Evolutionary conservation across 2,113 vertebrate species (phyloP), one percentile per base, ranked within the genome.

Genomic region (Perca fluviatilis): DNA sequence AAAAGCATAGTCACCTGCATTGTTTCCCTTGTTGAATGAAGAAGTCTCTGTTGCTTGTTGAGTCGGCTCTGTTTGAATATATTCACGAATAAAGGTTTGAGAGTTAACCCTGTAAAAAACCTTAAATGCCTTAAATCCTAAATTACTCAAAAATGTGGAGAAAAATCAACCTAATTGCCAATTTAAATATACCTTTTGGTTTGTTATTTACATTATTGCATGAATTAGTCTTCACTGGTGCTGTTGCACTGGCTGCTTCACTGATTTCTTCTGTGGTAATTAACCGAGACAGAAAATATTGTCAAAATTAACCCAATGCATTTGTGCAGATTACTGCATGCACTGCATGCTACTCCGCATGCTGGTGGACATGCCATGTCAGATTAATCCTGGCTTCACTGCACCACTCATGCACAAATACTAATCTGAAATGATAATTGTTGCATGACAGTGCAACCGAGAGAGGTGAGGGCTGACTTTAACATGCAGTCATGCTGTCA

Each of bases 151-250:
- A 80, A 85, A 82, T 67, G 4, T 23, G 1, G 0, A 19, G 50
- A 51, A 19, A 51, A 80, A 80, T 33, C 10, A 18, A 54, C 43
- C 36, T 27, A 70, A 77, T 83, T 62, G 14, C 54, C 53, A 74
- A 74, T 25, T 75, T 27, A 64, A 80, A 77, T 79, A 87, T 94
- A 94, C 89, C 89, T 95, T 83, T 76, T 30, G 85, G 69, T 72
- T 90, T 92, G 79, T 91, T 93, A 90, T 90, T 90, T 88, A 91
- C 64, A 82, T 77, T 92, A 88, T 89, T 5, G 68, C 93, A 94
- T 90, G 89, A 90, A 62, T 46, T 86, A 93, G 77, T 84, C 87
- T 74, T 86, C 90, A 30, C 60, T 82, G 88, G 67, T 82, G 70
- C 73, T 74, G 82, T n/a, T 72, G 63, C 83, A 89, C 79, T 91